Evolutionary conservation across 2,113 vertebrate species (phyloP).

Genomic region (Pseudorasbora parva): DNA sequence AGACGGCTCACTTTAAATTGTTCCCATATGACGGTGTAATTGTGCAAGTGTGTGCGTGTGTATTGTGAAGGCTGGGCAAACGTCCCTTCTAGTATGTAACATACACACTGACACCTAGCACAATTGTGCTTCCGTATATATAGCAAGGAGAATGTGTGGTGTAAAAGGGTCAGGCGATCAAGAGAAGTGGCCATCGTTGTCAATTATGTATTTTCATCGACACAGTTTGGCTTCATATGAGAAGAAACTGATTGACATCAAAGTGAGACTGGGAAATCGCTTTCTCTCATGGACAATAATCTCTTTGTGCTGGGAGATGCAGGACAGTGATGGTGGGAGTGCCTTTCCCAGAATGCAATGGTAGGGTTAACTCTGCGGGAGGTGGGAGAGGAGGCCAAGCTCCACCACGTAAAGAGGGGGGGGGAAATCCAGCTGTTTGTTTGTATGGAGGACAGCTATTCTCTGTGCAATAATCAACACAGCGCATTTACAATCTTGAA

Average conservation of each 20-base stretch:
- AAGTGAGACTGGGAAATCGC: conserved; percentile 29
- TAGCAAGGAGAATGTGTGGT: conserved; percentile 47
- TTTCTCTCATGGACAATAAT: conserved; percentile 62
- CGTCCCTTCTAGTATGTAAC: background rate
- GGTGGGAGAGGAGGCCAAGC: conserved; percentile 16
- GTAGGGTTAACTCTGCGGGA: conserved; percentile 57
- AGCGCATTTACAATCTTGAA: background rate
- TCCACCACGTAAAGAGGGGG: conserved; percentile 51
- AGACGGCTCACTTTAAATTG: conserved; percentile 63
- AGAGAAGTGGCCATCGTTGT: conserved; percentile 29
- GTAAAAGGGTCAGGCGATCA: conserved; percentile 1
- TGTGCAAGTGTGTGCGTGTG: background rate
- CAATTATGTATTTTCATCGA: background rate
- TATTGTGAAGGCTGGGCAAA: conserved; percentile 9
- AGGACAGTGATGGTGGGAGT: conserved; percentile 16
- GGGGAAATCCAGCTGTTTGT: conserved; percentile 43
- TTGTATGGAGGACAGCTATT: background rate
- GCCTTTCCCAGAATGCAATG: conserved; percentile 46
- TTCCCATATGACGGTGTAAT: conserved; percentile 67
- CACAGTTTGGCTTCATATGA: background rate
- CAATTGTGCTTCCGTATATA: conserved; percentile 33
- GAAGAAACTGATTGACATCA: conserved; percentile 7
- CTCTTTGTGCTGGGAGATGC: conserved; percentile 57
- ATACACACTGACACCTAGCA: conserved; percentile 59
- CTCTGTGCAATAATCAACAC: background rate